Evolutionary conservation across 2,888 invertebrate species (phyloP).

Genomic region (Aelia acuminata): DNA sequence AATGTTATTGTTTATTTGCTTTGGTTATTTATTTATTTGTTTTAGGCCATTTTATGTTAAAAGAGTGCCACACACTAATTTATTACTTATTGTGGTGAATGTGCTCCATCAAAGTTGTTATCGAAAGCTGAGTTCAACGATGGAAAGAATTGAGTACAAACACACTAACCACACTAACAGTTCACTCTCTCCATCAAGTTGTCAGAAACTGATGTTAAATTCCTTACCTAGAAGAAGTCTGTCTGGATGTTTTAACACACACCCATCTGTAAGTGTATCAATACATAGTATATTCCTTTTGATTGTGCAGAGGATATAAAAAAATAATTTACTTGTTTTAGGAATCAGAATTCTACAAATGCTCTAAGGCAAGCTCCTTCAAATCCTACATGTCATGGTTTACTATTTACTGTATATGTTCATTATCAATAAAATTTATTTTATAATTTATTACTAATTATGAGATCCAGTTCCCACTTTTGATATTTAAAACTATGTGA

Average conservation of each 20-base stretch:
- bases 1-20: not conserved
- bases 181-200: conserved; percentile 73
- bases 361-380: not conserved
- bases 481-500: not conserved
- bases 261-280: conserved; percentile 71
- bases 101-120: conserved; percentile 72
- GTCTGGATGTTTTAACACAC: conserved; percentile 83
- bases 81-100: conserved; percentile 82
- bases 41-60: conserved; percentile 79
- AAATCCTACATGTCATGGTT: not conserved
- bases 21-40: conserved; percentile 50
- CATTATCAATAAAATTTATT: not conserved
- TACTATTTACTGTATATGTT: not conserved
- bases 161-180: conserved; percentile 67
- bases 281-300: not conserved
- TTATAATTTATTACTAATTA: not conserved
- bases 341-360: conserved; percentile 47
- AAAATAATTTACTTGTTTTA: not conserved
- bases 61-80: conserved; percentile 82
- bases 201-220: conserved; percentile 83
- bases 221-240: conserved; percentile 78
- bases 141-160: conserved; percentile 71
- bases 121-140: conserved; percentile 71
- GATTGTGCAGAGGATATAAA: not conserved
- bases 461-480: not conserved